phyloP scores from a whole-genome alignment of 2,888 invertebrate genomes.

The Abrostola tripartita region DNA sequence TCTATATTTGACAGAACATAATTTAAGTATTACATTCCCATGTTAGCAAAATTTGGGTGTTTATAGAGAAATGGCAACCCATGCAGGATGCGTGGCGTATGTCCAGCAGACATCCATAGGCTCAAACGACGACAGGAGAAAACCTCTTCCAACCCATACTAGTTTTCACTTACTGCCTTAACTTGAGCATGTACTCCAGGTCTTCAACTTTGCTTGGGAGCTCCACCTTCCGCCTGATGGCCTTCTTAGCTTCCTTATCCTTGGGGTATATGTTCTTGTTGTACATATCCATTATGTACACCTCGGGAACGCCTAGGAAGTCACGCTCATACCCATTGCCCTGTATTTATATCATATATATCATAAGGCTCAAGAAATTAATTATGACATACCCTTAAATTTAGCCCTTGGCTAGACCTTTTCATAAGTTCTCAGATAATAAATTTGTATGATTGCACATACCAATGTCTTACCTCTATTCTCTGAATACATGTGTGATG shows the following conservation, averaged over 20 bases:
- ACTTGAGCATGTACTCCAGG: slow-evolving; percentile 90
- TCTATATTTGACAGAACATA: too few relatives aligned
- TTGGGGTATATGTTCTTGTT: slow-evolving; percentile 94
- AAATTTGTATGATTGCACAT: too few relatives aligned
- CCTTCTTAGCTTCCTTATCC: slow-evolving; percentile 92
- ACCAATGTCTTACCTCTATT: too few relatives aligned
- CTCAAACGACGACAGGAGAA: not conserved
- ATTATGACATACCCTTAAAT: not conserved
- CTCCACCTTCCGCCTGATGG: slow-evolving; percentile 92
- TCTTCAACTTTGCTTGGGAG: slow-evolving; percentile 89
- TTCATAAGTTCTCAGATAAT: too few relatives aligned
- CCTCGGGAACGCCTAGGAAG: slow-evolving; percentile 90
- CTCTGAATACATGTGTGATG: too few relatives aligned
- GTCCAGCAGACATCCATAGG: too few relatives aligned
- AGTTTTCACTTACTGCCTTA: slow-evolving; percentile 88
- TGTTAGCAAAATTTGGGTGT: too few relatives aligned
- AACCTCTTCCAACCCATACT: not conserved
- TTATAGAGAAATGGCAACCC: too few relatives aligned
- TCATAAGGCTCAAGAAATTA: not conserved
- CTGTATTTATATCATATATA: slow-evolving; percentile 70
- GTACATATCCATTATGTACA: slow-evolving; percentile 97
- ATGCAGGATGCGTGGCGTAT: too few relatives aligned
- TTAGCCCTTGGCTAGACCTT: too few relatives aligned
- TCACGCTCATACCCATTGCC: slow-evolving; percentile 96
- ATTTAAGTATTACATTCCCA: too few relatives aligned